Evolutionary conservation across 2,888 invertebrate species (phyloP).

Genomic region (Tenodera sinensis): DNA sequence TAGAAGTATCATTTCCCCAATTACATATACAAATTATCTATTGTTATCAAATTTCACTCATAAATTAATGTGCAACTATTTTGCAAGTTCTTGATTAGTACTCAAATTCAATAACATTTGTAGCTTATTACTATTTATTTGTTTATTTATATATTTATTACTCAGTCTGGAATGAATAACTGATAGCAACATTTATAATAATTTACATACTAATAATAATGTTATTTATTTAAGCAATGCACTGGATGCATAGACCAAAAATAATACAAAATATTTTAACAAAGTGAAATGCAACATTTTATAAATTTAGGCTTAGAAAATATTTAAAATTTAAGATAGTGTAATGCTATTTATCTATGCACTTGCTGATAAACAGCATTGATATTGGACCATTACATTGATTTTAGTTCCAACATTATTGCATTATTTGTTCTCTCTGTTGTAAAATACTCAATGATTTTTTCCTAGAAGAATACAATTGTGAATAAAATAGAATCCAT

Average conservation of each 20-base stretch:
- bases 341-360: no score
- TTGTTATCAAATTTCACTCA: no score
- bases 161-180: background rate
- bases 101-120: no score
- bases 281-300: background rate
- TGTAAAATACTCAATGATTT: background rate
- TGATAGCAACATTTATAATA: background rate
- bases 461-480: background rate
- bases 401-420: background rate
- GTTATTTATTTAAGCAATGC: background rate
- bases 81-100: no score
- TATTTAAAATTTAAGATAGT: no score
- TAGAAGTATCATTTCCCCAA: no score
- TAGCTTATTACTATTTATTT: no score
- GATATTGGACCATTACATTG: no score
- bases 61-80: no score
- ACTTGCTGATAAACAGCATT: no score
- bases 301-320: background rate
- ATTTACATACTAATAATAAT: background rate
- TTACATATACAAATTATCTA: no score
- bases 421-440: background rate
- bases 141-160: background rate
- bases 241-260: background rate
- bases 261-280: background rate
- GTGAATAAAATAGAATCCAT: background rate